A percentile compares a stretch with the other conserved stretches of the same genome.
Evolutionary conservation across 1,140 invertebrate species (phyloP).

Genomic region (Pseudomyrmex flavicornis): DNA sequence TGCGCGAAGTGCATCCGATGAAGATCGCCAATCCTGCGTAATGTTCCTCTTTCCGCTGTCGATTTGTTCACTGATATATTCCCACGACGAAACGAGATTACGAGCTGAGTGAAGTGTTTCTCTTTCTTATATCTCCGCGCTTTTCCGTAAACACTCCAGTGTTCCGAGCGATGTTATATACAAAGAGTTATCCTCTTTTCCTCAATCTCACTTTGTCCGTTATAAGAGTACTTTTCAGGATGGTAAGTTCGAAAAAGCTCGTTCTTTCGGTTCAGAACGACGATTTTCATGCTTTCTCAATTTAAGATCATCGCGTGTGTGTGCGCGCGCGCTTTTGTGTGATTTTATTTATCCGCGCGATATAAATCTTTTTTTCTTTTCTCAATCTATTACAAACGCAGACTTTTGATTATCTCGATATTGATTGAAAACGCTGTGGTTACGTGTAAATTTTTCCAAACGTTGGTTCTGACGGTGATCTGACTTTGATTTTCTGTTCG

Average conservation of each 20-base stretch:
- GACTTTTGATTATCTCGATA: constrained; percentile 41
- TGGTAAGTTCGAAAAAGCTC: constrained; percentile 17
- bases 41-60: not conserved
- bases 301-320: not conserved
- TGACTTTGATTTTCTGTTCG: constrained; percentile 50
- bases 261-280: not conserved
- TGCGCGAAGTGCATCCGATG: constrained; percentile 2
- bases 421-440: constrained; percentile 20
- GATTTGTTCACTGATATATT: constrained; percentile 16
- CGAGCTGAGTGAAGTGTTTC: constrained; percentile 1
- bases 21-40: not conserved
- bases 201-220: constrained; percentile 33
- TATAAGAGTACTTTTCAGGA: constrained; percentile 17
- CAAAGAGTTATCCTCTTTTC: constrained; percentile 30
- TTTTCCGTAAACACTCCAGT: constrained; percentile 47
- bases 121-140: constrained; percentile 1
- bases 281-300: constrained; percentile 11
- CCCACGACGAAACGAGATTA: constrained; percentile 38
- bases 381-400: constrained; percentile 30
- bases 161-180: constrained; percentile 4
- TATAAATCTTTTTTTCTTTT: not conserved
- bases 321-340: not conserved
- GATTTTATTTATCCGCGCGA: not conserved
- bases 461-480: constrained; percentile 30
- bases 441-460: constrained; percentile 66